Evolutionary conservation across 2,113 vertebrate genomes (phyloP), one percentile per base, ranked within the genome.

Genomic region (Lepisosteus oculatus): DNA sequence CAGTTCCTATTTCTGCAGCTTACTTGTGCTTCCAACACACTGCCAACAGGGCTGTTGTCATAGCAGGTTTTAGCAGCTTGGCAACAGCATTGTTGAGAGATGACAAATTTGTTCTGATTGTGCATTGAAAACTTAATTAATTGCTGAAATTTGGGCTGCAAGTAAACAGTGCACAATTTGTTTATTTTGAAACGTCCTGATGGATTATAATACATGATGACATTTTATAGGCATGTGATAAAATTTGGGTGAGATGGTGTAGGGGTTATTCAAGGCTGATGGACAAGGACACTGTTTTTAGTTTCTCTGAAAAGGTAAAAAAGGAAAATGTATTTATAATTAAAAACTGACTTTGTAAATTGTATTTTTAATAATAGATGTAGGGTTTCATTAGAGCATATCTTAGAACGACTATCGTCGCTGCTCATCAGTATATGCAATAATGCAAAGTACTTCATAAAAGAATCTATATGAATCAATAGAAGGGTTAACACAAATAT

Each of bases 61-160:
- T 70, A 8, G 76, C 78, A 79, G 68, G 79, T 78, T 82, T 66
- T 75, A 77, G 65, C 68, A 80, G 43, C 81, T 79, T 83, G 72
- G 82, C 79, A 78, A 82, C 77, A 75, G n/a, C 73, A 57, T 85
- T 78, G 73, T 83, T 83, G 77, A 55, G 80, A 81, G 73, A 73
- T 81, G 89, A 84, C 77, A 82, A 83, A 86, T 88, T 81, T 80
- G 76, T 68, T 81, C 80, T 86, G 78, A 80, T 73, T 76, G 64
- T 70, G 55, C 72, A 68, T 70, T 55, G 59, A 76, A 74, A 68
- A 72, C 67, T 65, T 77, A 72, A 80, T 79, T 76, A 77, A 71
- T 77, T 75, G 56, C 68, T 69, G 43, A 65, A 75, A 78, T 74
- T 59, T 8, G 70, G 70, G 68, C 65, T 69, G 54, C 71, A 54